Conservation (phyloP, 2,888 invertebrate species). For the Gymnoscelis rufifasciata region DNA sequence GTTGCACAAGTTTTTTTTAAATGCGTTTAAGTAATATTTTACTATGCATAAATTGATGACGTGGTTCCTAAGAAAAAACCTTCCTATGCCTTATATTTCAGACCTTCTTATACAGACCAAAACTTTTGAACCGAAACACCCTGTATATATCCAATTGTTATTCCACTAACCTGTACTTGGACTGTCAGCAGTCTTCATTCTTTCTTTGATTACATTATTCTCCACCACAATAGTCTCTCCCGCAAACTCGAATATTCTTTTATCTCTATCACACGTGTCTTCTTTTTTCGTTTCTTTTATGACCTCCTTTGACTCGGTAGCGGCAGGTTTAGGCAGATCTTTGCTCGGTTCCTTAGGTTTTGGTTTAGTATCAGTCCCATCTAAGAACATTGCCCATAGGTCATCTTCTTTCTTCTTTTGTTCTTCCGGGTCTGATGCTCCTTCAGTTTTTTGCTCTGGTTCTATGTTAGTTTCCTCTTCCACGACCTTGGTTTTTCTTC, state of each 20-base stretch:
- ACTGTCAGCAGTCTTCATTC: slow-evolving; percentile 52
- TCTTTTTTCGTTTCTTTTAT: slow-evolving; percentile 34
- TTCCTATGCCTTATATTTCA: too few relatives aligned
- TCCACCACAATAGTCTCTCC: slow-evolving; percentile 86
- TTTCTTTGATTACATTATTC: slow-evolving; percentile 63
- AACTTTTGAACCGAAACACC: too few relatives aligned
- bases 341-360: slow-evolving; percentile 40
- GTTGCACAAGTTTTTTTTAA: too few relatives aligned
- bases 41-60: too few relatives aligned
- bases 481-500: slow-evolving; percentile 46
- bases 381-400: slow-evolving; percentile 88
- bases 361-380: slow-evolving; percentile 80
- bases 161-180: slow-evolving; percentile 43
- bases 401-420: slow-evolving; percentile 86
- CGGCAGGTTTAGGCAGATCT: slow-evolving; percentile 26
- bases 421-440: slow-evolving; percentile 74
- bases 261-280: slow-evolving; percentile 77
- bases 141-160: too few relatives aligned
- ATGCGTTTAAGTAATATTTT: too few relatives aligned
- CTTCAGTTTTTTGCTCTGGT: slow-evolving; percentile 36
- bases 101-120: too few relatives aligned
- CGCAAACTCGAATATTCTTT: slow-evolving; percentile 90
- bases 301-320: slow-evolving; percentile 4
- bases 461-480: slow-evolving; percentile 35
- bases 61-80: too few relatives aligned